Base-by-base conservation (phyloP, 2,888 invertebrate species). In the Himalopsyche anomala region DNA sequence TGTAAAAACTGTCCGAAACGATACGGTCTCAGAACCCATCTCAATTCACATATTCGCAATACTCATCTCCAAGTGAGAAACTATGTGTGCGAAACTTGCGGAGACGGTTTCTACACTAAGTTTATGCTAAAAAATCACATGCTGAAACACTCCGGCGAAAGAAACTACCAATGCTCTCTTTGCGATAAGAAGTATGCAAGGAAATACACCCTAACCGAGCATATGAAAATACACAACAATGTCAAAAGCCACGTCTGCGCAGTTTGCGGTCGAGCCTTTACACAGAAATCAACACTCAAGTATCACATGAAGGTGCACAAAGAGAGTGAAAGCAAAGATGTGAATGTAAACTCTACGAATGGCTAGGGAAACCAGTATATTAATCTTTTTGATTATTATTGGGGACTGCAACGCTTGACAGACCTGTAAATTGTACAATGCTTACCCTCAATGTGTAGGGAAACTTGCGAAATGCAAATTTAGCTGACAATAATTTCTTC, bases 111-210 rank as follows among this genome's bases (percentile, higher is more conserved):
- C 87, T 94, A 93, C 84, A 93, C 93, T 0, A 92, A 92, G 87
- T 94, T 94, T 83, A 93, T 94, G 8, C 89, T 94, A 42, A 94
- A 94, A 86, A 93, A 93, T 91, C 94, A 94, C 86, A 93, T 93
- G 92, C 93, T 94, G 0, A 94, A 93, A 17, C 94, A 94, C 79
- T 93, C 94, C 0, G 94, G 93, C 0, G 92, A 93, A 40, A 89
- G 94, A 19, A 94, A 94, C 40, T 94, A 93, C 42, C 91, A 91
- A 0, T 94, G 94, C 87, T 91, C 90, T 9, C 91, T 94, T 0
- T 94, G 94, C 83, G 90, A 92, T 84, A 94, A 94, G 89, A 91
- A 92, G 0, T 93, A 93, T 87, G 93, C 93, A 84, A 90, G 93
- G 84, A 92, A 92, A 89, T 92, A 92, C 83, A 93, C 93, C 0